A percentile compares a stretch with the other conserved stretches of the same genome.
Evolutionary conservation across 2,797 vertebrate species (phyloP).

Genomic region (Phrynocephalus vlangalii): DNA sequence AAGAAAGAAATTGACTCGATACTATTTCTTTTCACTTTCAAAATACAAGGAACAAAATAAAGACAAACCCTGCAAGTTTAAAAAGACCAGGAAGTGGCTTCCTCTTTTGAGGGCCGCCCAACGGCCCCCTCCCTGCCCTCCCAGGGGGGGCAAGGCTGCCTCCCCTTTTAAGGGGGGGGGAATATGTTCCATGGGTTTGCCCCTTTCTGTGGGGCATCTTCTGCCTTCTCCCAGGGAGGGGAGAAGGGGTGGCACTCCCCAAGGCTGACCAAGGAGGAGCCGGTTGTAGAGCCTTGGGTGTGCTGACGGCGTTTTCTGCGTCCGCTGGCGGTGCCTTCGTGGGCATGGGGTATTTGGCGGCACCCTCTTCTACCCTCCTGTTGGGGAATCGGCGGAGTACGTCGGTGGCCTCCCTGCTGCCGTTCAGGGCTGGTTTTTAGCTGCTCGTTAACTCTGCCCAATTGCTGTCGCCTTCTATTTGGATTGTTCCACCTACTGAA

Average conservation of each 20-base stretch:
- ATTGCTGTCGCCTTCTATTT: too few species aligned
- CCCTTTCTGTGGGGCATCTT: slow-evolving; percentile 4
- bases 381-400: background rate
- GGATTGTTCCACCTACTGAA: too few species aligned
- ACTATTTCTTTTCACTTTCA: slow-evolving; percentile 85
- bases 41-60: slow-evolving; percentile 86
- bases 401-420: background rate
- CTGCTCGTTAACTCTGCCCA: background rate
- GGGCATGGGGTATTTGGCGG: accelerated
- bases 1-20: slow-evolving; percentile 80
- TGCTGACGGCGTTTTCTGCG: slow-evolving; percentile 13
- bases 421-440: background rate
- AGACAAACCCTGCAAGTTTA: slow-evolving; percentile 84
- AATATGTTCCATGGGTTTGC: too few species aligned
- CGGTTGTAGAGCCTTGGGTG: slow-evolving; percentile 18
- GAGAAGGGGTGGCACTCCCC: slow-evolving; percentile 2
- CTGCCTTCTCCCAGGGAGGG: background rate
- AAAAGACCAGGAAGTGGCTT: slow-evolving; percentile 76
- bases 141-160: slow-evolving; percentile 25
- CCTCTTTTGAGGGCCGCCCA: slow-evolving; percentile 77
- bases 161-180: background rate
- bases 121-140: slow-evolving; percentile 31
- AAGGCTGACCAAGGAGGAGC: slow-evolving; percentile 28
- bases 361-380: background rate
- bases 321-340: background rate